Evolutionary conservation across 2,888 invertebrate genomes (phyloP), one percentile per base, ranked within the genome.

Genomic region (Neoascia interrupta): DNA sequence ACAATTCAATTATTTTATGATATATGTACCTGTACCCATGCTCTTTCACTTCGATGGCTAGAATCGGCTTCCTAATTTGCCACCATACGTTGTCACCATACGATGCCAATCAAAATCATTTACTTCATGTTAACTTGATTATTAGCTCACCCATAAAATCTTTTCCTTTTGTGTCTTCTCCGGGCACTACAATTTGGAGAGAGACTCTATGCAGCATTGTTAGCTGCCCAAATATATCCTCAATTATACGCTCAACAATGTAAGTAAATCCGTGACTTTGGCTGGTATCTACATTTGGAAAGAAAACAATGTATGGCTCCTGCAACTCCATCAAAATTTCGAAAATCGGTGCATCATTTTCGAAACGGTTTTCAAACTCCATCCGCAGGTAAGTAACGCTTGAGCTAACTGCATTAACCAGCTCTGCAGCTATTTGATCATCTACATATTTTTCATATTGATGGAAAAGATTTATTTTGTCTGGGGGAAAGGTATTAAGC

Each of bases 181-280:
- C 83, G 4, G 81, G 53, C 19, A 79, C 64, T 0, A 82, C 72
- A 2, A 83, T 82, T 61, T 83, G 82, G 53, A 85, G 85, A 0
- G 91, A 90, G n/a, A 95, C 92, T 56, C 95, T 91, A 0, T 92
- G 91, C 83, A 97, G 92, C 49, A 94, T 88, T 4, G 92, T 91
- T 10, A 93, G 92, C 90, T 96, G 95, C 47, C 92, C 90, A 85
- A 93, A 93, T 84, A 96, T 93, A 83, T 96, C 95, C 54, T 94
- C 92, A 83, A 96, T 90, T 83, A 97, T 90, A 13, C 91, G 90
- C 83, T 92, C 92, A 18, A 96, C 89, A 19, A 93, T 91, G 56
- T 90, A 90, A 39, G 92, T 91, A 81, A 97, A 92, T 5, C 94
- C 94, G 37, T 91, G 28, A 5, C 68, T 80, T 0, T 84, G 83